A percentile compares a stretch with the other conserved stretches of the same genome.
Evolutionary conservation across 2,888 invertebrate species (phyloP).

Genomic region (Phaonia tiefii): DNA sequence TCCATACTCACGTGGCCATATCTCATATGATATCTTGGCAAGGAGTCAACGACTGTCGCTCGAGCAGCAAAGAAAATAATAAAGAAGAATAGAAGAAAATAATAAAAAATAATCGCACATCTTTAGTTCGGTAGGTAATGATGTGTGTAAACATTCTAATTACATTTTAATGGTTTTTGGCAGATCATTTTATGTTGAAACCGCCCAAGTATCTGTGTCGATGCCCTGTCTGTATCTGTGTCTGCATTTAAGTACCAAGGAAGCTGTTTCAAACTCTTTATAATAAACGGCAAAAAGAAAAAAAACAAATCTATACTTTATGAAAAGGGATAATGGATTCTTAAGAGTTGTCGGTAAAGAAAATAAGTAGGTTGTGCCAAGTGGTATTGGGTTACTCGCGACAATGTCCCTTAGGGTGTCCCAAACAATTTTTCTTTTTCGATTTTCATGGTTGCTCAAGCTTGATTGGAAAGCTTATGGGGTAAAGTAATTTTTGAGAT

Average conservation of each 20-base stretch:
- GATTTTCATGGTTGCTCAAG: no score
- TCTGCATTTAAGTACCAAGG: constrained; percentile 1
- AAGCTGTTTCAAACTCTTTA: neutral
- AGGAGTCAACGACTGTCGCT: no score
- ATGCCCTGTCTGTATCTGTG: neutral
- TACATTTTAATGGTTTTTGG: constrained; percentile 62
- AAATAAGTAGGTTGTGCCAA: constrained; percentile 13
- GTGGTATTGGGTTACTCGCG: no score
- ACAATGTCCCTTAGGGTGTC: no score
- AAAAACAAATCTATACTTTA: constrained; percentile 45
- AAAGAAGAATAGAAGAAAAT: no score
- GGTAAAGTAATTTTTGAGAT: no score
- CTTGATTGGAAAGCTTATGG: no score
- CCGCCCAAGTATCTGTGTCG: neutral
- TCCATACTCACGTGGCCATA: no score
- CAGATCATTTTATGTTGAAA: constrained; percentile 13
- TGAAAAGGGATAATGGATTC: constrained; percentile 46
- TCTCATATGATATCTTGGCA: no score
- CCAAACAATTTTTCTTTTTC: no score
- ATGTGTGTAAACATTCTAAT: constrained; percentile 61
- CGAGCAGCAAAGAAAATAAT: no score
- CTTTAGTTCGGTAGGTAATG: constrained; percentile 38
- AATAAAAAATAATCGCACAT: no score
- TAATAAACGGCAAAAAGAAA: constrained; percentile 19
- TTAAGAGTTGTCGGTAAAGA: constrained; percentile 40